Evolutionary conservation across 2,113 vertebrate species (phyloP).

Genomic region (Blennius ocellaris): DNA sequence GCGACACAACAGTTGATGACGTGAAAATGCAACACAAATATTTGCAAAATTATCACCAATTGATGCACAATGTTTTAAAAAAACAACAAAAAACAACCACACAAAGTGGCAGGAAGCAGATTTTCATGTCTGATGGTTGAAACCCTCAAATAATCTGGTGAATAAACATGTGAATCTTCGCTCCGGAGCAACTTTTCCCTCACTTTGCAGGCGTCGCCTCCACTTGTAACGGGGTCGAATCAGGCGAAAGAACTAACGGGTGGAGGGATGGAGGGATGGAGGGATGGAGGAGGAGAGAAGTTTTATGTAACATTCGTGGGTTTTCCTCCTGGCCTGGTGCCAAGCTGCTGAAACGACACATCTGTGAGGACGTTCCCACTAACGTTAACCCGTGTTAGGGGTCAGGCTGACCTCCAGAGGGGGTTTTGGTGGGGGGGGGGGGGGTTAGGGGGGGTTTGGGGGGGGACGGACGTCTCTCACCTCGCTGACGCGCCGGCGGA

Average conservation of each 20-base stretch:
- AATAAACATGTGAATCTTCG: no score
- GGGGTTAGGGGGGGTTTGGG: no score
- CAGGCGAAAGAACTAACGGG: constrained; percentile 12
- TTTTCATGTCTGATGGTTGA: not conserved
- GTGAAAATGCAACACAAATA: not conserved
- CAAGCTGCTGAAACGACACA: not conserved
- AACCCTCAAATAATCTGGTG: not conserved
- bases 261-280: not conserved
- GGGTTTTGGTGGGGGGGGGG: no score
- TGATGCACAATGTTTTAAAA: no score
- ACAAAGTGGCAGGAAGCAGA: no score
- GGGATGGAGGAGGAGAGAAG: constrained; percentile 33
- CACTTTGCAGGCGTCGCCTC: not conserved
- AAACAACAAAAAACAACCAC: no score
- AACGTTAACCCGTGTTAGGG: no score
- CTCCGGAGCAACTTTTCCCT: not conserved
- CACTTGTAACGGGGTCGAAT: constrained; percentile 10
- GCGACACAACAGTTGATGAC: no score
- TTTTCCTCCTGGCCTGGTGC: constrained; percentile 8
- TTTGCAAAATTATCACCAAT: not conserved
- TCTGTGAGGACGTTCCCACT: no score
- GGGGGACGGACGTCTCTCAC: no score
- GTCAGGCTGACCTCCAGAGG: no score
- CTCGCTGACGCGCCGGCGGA: constrained; percentile 67
- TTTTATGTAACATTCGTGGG: constrained; percentile 66